Evolutionary conservation across 2,888 invertebrate species (phyloP).

Genomic region (Diadegma fenestrale): DNA sequence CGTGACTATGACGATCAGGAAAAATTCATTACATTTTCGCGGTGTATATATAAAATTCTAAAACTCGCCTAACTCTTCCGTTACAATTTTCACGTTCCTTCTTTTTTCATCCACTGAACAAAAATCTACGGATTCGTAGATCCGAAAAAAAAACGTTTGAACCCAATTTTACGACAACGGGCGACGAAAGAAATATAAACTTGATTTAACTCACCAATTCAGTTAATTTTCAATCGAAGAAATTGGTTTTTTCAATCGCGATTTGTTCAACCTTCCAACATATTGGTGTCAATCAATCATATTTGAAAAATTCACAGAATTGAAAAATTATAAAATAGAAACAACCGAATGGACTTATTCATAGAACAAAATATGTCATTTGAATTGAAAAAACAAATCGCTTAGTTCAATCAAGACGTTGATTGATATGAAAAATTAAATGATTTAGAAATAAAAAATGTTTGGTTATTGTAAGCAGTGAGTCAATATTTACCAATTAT

Average conservation of each 20-base stretch:
- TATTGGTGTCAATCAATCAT: not conserved
- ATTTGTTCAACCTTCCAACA: not conserved
- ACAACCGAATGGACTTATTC: too few species aligned
- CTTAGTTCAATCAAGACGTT: too few species aligned
- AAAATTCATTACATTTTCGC: not conserved
- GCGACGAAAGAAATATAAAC: not conserved
- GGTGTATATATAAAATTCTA: slow-evolving; percentile 5
- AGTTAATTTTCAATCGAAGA: not conserved
- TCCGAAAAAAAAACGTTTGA: not conserved
- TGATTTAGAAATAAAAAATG: not conserved
- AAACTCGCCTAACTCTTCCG: not conserved
- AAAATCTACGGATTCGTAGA: slow-evolving; percentile 6
- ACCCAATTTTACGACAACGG: not conserved
- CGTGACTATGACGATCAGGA: not conserved
- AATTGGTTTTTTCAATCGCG: not conserved
- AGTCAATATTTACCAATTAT: not conserved
- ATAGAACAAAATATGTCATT: too few species aligned
- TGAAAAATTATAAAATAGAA: too few species aligned
- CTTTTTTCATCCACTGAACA: not conserved
- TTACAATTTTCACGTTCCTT: too few species aligned
- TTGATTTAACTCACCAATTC: not conserved
- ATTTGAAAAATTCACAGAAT: not conserved
- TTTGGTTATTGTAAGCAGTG: not conserved
- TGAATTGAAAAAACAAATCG: too few species aligned
- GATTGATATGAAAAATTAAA: too few species aligned